Conservation (phyloP, 2,888 invertebrate genomes). For the Boloria selene region DNA sequence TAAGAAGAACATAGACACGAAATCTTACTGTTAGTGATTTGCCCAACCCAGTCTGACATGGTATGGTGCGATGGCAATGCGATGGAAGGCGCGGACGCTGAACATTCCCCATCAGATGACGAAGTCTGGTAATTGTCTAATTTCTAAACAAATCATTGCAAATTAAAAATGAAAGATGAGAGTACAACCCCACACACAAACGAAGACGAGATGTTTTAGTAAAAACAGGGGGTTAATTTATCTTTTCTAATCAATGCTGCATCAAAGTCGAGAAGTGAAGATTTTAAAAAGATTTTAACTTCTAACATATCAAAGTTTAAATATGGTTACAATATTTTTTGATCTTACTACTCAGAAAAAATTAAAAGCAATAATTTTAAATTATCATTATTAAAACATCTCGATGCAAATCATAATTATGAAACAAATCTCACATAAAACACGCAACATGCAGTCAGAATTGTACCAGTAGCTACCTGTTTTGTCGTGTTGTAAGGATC, state of each 20-base stretch:
- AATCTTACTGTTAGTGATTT: conserved; percentile 90
- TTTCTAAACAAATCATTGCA: conserved; percentile 63
- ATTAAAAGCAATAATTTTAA: too few species aligned
- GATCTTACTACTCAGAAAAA: too few species aligned
- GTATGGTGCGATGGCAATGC: conserved; percentile 79
- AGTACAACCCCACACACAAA: not conserved
- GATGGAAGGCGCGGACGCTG: conserved; percentile 83
- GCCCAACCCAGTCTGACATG: conserved; percentile 93
- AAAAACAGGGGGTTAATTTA: not conserved
- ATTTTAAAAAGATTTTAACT: too few species aligned
- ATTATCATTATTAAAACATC: conserved; percentile 16
- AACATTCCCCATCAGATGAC: conserved; percentile 85
- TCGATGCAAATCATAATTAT: conserved; percentile 1
- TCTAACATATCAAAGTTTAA: too few species aligned
- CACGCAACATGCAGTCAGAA: conserved; percentile 44
- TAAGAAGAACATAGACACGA: conserved; percentile 7
- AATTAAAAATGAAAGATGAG: not conserved
- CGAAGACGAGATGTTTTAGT: not conserved
- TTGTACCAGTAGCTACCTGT: conserved; percentile 57
- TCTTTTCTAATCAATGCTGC: too few species aligned
- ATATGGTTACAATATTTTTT: too few species aligned
- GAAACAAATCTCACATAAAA: conserved; percentile 20
- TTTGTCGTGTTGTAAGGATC: conserved; percentile 54
- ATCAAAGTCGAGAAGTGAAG: too few species aligned
- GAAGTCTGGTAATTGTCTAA: conserved; percentile 76